Conservation (phyloP, 2,888 invertebrate species). For the Drosophila cognata region DNA sequence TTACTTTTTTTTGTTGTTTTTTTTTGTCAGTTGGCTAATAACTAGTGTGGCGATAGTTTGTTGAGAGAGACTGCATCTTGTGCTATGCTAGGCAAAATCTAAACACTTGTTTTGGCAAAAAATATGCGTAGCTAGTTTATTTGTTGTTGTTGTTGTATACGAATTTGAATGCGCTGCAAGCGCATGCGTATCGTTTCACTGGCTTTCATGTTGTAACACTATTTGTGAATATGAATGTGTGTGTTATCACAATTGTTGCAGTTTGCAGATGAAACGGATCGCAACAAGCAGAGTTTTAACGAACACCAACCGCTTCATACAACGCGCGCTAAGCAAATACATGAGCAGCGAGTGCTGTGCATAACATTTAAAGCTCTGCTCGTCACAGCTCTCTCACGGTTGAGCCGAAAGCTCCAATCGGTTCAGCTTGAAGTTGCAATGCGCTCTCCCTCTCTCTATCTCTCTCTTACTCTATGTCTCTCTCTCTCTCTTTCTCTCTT, state of each 20-base stretch:
- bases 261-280: constrained; percentile 11
- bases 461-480: background rate
- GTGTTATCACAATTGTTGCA: constrained; percentile 43
- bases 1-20: constrained; percentile 8
- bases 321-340: constrained; percentile 66
- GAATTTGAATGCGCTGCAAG: constrained; percentile 56
- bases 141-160: constrained; percentile 27
- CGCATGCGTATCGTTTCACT: constrained; percentile 74
- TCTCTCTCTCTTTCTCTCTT: background rate
- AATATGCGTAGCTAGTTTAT: constrained; percentile 40
- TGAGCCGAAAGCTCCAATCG: constrained; percentile 34
- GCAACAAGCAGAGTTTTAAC: constrained; percentile 3
- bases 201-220: constrained; percentile 68
- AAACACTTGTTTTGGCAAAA: constrained; percentile 10
- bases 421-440: constrained; percentile 3
- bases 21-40: constrained; percentile 74
- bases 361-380: constrained; percentile 66
- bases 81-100: constrained; percentile 5
- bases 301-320: constrained; percentile 44
- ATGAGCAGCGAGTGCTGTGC: constrained; percentile 24
- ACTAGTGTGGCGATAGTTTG: constrained; percentile 55
- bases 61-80: constrained; percentile 50
- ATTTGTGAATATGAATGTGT: constrained; percentile 13
- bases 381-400: constrained; percentile 4
- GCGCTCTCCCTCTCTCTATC: background rate